Base-by-base conservation (phyloP, 2,888 invertebrate genomes). In the Drosophila birchii region DNA sequence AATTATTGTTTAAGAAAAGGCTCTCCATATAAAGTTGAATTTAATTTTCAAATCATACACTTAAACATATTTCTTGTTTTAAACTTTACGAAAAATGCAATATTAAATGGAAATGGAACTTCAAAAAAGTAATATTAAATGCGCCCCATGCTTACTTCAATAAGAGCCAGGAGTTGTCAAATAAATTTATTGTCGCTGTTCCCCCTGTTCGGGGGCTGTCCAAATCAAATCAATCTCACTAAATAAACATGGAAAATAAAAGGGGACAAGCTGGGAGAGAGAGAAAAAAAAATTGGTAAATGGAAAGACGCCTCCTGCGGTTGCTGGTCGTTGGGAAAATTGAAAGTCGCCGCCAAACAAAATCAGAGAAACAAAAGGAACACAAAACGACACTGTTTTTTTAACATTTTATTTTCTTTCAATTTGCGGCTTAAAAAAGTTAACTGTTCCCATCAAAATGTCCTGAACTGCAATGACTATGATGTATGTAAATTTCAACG, bases 191-290 rank as follows among this genome's bases (percentile, higher is more conserved):
- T 63, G 66, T 5, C 26, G 39, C 36, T 29, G 32, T 29, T 34
- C 43, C 20, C 43, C 20, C 36, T 54, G 55, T 39, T 68, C 67
- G 51, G 53, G 43, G 20, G 55, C 49, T 51, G 43, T 54, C 75
- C 53, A 51, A 53, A 68, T 61, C 67, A 74, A 78, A 80, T 78
- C 78, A 78, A 78, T 78, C 80, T 77, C 80, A 43, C 59, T 54
- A 59, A 72, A 63, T 64, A 72, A 77, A 78, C 68, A 59, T 20
- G 29, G 41, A 23, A 49, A 49, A 69, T 29, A 55, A 49, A 55
- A 34, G 53, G 69, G 68, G 29, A 38, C n/a, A 41, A 47, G 45
- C 36, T n/a, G 36, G 44, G 44, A 23, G 39, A n/a, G 29, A 6
- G 20, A 11, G 3, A 47, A 32, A 49, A 54, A 67, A 55, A 47